Evolutionary conservation across 2,113 vertebrate genomes (phyloP).

Genomic region (Carassius auratus): DNA sequence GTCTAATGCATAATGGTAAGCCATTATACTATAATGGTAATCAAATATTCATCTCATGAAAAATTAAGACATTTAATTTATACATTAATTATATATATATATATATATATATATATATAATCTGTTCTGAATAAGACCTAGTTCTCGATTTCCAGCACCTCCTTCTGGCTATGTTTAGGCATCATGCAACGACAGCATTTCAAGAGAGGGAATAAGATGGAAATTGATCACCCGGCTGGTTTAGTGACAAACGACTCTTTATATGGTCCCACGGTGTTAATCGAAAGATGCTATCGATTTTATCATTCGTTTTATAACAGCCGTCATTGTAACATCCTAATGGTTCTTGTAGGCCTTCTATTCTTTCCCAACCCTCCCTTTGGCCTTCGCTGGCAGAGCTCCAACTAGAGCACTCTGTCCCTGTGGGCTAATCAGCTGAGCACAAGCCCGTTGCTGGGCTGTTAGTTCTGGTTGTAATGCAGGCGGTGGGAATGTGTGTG

Average conservation of each 20-base stretch:
- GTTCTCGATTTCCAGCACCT: neutral
- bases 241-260: conserved; percentile 10
- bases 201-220: neutral
- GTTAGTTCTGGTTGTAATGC: conserved; percentile 55
- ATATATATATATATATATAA: no score
- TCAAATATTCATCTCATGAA: no score
- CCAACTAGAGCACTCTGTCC: conserved; percentile 58
- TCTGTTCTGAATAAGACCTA: neutral
- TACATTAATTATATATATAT: no score
- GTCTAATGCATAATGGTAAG: no score
- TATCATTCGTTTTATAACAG: conserved; percentile 30
- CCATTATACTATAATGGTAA: no score
- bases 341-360: conserved; percentile 42
- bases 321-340: conserved; percentile 50
- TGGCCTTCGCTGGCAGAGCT: conserved; percentile 53
- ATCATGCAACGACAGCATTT: neutral
- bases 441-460: conserved; percentile 52
- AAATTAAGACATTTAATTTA: no score
- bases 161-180: no score
- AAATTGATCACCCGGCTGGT: conserved; percentile 3
- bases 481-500: conserved; percentile 52
- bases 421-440: conserved; percentile 57
- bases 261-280: neutral
- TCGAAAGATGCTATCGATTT: conserved; percentile 21
- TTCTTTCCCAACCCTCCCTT: conserved; percentile 48